phyloP scores from a whole-genome alignment of 2,113 vertebrate genomes.

The Terrapene triunguis region DNA sequence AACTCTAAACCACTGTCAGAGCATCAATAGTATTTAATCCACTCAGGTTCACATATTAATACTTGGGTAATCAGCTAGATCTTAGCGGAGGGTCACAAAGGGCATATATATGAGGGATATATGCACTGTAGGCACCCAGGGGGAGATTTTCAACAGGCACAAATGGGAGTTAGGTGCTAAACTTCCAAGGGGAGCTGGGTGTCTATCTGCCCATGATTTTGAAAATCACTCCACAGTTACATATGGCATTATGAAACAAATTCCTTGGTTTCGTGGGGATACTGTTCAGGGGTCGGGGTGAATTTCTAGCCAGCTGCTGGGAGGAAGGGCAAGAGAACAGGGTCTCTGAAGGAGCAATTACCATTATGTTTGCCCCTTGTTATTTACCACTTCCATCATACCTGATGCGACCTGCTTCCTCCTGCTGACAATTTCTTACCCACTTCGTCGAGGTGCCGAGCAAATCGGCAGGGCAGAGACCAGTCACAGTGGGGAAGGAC shows the following conservation, averaged over 20 bases:
- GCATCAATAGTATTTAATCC: not conserved
- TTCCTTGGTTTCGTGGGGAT: not conserved
- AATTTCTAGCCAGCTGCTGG: not conserved
- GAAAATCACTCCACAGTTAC: not conserved
- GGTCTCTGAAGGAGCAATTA: not conserved
- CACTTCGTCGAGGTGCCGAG: not conserved
- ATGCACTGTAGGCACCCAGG: not conserved
- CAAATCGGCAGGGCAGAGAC: not conserved
- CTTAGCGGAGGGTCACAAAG: not conserved
- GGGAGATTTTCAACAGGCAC: not conserved
- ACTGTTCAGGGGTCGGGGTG: not conserved
- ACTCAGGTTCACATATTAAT: not conserved
- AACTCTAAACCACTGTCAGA: not conserved
- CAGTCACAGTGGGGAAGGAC: not conserved
- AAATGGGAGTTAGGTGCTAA: not conserved
- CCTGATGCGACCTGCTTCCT: not conserved
- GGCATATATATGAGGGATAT: accelerated
- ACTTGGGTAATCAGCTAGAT: not conserved
- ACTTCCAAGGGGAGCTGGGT: not conserved
- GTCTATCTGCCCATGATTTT: not conserved
- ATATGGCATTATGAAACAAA: not conserved
- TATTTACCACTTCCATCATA: not conserved
- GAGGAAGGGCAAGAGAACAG: not conserved
- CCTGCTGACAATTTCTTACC: not conserved
- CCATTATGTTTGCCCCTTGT: not conserved